Conservation (phyloP, 35 echinoderm and acorn worm species). For the Acanthaster planci region DNA sequence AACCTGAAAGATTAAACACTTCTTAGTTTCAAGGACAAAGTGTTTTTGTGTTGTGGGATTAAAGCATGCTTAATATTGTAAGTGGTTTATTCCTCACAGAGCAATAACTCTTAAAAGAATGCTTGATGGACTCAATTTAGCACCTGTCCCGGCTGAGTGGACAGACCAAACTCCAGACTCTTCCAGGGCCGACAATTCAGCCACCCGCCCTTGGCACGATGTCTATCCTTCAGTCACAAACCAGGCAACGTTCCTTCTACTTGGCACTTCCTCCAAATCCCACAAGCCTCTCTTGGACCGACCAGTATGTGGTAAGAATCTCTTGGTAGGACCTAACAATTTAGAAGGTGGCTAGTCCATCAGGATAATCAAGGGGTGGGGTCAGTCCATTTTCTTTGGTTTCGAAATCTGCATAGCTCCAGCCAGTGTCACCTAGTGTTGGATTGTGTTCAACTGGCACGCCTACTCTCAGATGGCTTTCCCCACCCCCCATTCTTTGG, state of each 20-base stretch:
- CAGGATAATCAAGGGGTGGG: no score
- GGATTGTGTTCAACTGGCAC: no score
- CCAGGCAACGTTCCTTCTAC: slow-evolving; percentile 19
- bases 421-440: no score
- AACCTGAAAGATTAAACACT: no score
- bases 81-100: not conserved
- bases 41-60: no score
- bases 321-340: not conserved
- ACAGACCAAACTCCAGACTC: not conserved
- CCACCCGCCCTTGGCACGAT: not conserved
- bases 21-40: no score
- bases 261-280: slow-evolving; percentile 26
- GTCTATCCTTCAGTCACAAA: slow-evolving; percentile 16
- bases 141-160: not conserved
- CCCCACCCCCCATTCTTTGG: no score
- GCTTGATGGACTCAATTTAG: slow-evolving; percentile 24
- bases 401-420: no score
- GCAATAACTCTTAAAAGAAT: slow-evolving; percentile 10
- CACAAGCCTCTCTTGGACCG: slow-evolving; percentile 48
- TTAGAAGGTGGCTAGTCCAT: no score
- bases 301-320: slow-evolving; percentile 31
- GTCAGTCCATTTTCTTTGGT: no score
- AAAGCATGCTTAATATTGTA: no score
- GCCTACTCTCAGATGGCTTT: no score
- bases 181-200: not conserved